A percentile compares a stretch with the other conserved stretches of the same genome.
Conservation (phyloP, 2,113 vertebrate genomes). For the Tenebrosternarchus preto region DNA sequence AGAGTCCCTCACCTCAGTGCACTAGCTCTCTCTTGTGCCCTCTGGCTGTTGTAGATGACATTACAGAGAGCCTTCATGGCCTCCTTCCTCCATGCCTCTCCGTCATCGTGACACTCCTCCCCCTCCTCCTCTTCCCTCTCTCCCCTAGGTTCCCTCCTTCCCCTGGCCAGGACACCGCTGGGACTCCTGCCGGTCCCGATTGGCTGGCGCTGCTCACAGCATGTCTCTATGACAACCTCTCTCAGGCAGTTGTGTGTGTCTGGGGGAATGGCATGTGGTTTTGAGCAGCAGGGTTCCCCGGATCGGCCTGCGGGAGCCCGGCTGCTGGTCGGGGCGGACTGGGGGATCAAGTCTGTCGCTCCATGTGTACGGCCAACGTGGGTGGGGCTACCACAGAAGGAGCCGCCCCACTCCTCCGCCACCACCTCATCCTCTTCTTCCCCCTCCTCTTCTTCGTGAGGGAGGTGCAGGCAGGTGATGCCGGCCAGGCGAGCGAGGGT, state of each 20-base stretch:
- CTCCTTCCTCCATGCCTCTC: conserved; percentile 63
- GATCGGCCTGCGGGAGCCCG: too few species aligned
- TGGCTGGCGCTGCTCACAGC: neutral
- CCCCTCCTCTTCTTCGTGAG: conserved; percentile 28
- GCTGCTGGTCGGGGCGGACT: too few species aligned
- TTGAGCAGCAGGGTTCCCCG: too few species aligned
- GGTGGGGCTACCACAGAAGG: neutral
- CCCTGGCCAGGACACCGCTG: conserved; percentile 43
- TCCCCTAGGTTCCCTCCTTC: conserved; percentile 57
- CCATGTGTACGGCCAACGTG: neutral
- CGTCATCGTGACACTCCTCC: conserved; percentile 53
- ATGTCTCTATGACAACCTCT: neutral
- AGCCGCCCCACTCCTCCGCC: conserved; percentile 6
- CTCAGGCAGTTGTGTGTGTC: neutral
- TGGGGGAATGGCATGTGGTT: neutral
- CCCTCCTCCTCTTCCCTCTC: conserved; percentile 54
- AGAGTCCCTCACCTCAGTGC: conserved; percentile 56
- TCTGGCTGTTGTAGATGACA: conserved; percentile 68
- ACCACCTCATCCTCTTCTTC: conserved; percentile 30
- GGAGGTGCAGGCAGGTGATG: conserved; percentile 38
- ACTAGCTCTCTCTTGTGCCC: conserved; percentile 66
- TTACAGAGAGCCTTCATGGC: conserved; percentile 69
- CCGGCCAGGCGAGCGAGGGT: conserved; percentile 63
- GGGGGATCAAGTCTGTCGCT: neutral
- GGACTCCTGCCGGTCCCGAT: neutral